Evolutionary conservation across 2,113 vertebrate species (phyloP), one percentile per base, ranked within the genome.

Genomic region (Hippoglossus stenolepis): DNA sequence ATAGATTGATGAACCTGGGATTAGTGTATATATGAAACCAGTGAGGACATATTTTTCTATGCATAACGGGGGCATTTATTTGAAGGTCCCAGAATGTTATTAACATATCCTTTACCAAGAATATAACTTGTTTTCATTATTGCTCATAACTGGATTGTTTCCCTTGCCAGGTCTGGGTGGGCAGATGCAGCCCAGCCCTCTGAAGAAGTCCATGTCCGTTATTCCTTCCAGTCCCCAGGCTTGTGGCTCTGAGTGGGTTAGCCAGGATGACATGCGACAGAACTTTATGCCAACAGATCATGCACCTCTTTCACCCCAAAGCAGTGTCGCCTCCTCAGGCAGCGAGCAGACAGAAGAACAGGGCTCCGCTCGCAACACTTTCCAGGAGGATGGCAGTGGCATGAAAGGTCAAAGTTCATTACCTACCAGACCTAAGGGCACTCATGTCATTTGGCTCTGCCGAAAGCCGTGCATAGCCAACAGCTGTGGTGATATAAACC

Each of bases 261-360:
- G 92, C 84, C 94, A 95, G 54, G 97, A 97, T 1, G 96, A 97
- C 17, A 84, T 90, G 2, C 92, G 96, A 31, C 91, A 95, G 72
- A 94, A 91, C 69, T 95, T 95, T 74, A 86, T 92, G 57, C 89
- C 95, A 12, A 86, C 95, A n/a, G 96, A 98, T 80, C 97, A 97
- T 3, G 97, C 97, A 2, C 97, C 97, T 38, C 95, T 98, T 61
- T 98, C 97, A 0, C 97, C 97, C 5, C 97, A 98, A 92, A 97
- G 97, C 93, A 98, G 97, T 31, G 96, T 98, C 63, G 96, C 97
- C 23, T 98, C 97, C 26, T 98, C 97, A 4, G 97, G 97, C 87
- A 98, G 97, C 21, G 97, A 98, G 87, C 97, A 97, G 93, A 97
- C 97, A 0, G 97, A 98, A 87, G 97, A 98, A 21, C 95, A 95